Evolutionary conservation across 2,797 vertebrate species (phyloP).

Genomic region (Myoxocephalus aenaeus): DNA sequence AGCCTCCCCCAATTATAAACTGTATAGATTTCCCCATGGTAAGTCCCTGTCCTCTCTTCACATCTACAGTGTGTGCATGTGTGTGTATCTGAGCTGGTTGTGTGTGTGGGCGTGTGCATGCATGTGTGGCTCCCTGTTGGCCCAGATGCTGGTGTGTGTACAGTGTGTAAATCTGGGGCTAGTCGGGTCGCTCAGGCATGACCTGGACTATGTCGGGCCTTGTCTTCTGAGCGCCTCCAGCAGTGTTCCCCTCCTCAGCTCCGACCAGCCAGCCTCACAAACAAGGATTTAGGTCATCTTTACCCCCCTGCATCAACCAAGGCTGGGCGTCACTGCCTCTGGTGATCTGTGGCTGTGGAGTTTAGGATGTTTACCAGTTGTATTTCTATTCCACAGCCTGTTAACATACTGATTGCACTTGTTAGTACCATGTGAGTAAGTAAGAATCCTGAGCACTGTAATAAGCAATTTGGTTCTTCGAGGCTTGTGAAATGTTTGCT

Average conservation of each 20-base stretch:
- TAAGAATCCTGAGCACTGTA: neutral
- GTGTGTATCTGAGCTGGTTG: conserved; percentile 33
- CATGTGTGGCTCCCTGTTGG: conserved; percentile 69
- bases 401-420: neutral
- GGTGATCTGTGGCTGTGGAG: conserved; percentile 31
- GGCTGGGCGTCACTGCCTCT: conserved; percentile 49
- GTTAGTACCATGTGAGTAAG: neutral
- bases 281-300: conserved; percentile 82
- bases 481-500: neutral
- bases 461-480: conserved; percentile 1
- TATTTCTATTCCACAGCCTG: neutral
- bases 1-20: conserved; percentile 82
- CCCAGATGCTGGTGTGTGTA: conserved; percentile 78
- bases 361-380: conserved; percentile 35
- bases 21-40: conserved; percentile 79
- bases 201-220: conserved; percentile 78
- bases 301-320: conserved; percentile 44
- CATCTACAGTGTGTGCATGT: conserved; percentile 60
- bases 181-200: conserved; percentile 80
- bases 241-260: conserved; percentile 70
- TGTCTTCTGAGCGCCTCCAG: conserved; percentile 80
- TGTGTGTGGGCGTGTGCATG: conserved; percentile 30
- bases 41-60: conserved; percentile 74
- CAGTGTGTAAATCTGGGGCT: conserved; percentile 84
- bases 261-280: conserved; percentile 74